phyloP scores from a whole-genome alignment of 2,797 vertebrate genomes.

The Paramormyrops hopkinsi region DNA sequence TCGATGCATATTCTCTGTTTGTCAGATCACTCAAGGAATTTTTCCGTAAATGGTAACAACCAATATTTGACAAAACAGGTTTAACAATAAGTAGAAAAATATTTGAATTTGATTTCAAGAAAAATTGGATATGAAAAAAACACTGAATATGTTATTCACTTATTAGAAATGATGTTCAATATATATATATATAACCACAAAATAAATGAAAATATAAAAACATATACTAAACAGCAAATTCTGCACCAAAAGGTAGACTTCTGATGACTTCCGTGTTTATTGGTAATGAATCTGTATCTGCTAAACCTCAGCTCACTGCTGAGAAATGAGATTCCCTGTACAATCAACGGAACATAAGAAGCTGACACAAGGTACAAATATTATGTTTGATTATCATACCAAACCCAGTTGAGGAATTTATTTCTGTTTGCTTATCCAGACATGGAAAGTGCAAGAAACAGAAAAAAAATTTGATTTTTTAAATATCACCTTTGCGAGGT shows the following conservation, averaged over 20 bases:
- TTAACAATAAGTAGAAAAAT: neutral
- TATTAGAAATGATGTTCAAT: neutral
- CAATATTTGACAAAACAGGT: neutral
- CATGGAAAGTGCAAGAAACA: constrained; percentile 33
- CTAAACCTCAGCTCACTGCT: constrained; percentile 28
- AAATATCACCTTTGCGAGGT: constrained; percentile 50
- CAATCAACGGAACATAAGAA: constrained; percentile 31
- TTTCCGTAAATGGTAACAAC: neutral
- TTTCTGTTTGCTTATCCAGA: constrained; percentile 31
- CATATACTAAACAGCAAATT: neutral
- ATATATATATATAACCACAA: neutral
- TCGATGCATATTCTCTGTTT: neutral
- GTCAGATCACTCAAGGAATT: neutral
- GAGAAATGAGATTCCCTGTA: constrained; percentile 9
- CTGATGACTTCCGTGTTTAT: constrained; percentile 46
- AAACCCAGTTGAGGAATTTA: constrained; percentile 41
- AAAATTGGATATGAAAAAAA: neutral
- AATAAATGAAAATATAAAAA: neutral
- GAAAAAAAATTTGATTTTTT: constrained; percentile 49
- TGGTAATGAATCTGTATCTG: constrained; percentile 53
- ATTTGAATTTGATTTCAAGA: neutral
- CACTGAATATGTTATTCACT: neutral
- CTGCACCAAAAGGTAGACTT: neutral
- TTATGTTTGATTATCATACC: constrained; percentile 53
- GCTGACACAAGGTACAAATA: constrained; percentile 43